Percentiles rank a stretch among this genome's conserved stretches.
Conservation (phyloP, 92 coral and sea anemone species). For the Phenganax stokvisi region DNA sequence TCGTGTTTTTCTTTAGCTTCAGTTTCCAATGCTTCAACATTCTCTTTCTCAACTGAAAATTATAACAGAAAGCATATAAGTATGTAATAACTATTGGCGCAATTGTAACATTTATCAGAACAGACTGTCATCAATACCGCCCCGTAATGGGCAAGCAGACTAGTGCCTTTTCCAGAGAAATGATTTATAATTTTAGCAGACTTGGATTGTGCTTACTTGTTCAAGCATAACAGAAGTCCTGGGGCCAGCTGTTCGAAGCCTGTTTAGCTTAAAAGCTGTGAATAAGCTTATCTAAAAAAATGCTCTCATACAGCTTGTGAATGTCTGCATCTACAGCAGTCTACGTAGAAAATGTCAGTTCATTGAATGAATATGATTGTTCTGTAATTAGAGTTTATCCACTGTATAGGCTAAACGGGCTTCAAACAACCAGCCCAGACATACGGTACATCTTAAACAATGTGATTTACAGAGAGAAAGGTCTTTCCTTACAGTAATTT, state of each 20-base stretch:
- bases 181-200: no score
- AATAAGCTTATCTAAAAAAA: neutral
- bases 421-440: no score
- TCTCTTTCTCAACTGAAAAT: conserved; percentile 64
- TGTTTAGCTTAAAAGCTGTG: no score
- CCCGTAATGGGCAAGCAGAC: no score
- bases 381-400: no score
- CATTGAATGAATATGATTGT: no score
- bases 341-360: no score
- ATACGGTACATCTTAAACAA: neutral
- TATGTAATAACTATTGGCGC: neutral
- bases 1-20: conserved; percentile 93
- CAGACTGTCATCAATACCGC: neutral
- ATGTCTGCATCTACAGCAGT: neutral
- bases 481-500: neutral
- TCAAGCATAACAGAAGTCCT: no score
- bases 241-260: no score
- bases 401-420: neutral
- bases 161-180: no score
- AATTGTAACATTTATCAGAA: neutral
- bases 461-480: neutral
- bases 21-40: conserved; percentile 69
- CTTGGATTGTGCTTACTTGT: no score
- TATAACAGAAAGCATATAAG: neutral
- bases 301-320: neutral